These are phyloP conservation scores for Lepidochrysops patricia DNA, from an alignment of 2,888 invertebrate genomes.

Conservation along the genomic window DNA sequence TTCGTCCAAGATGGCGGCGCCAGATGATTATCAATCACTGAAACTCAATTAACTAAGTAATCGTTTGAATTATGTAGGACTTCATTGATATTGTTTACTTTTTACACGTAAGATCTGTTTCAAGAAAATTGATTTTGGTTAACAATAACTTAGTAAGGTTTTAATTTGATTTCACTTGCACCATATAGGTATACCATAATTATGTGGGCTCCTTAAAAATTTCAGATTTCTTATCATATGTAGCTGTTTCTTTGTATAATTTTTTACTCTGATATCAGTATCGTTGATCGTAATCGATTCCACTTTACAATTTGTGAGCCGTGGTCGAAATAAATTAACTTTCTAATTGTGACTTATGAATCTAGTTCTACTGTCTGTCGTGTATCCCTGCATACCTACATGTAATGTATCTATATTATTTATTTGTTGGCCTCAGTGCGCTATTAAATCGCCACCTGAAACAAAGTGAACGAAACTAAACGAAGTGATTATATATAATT, in stretches of 20 bases:
- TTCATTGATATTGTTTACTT: not conserved
- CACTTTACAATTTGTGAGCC: not conserved
- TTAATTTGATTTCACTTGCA: no score
- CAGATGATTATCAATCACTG: constrained; percentile 4
- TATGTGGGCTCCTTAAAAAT: no score
- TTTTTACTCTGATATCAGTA: not conserved
- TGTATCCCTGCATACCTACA: not conserved
- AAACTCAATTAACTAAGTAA: not conserved
- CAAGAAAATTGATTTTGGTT: no score
- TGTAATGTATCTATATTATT: no score
- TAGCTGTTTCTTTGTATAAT: no score
- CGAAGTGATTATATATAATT: no score
- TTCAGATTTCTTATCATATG: no score
- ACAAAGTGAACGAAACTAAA: not conserved
- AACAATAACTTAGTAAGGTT: no score
- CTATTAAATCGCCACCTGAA: not conserved
- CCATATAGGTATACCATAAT: no score
- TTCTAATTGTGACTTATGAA: not conserved
- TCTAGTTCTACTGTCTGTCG: no score
- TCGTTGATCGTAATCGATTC: not conserved
- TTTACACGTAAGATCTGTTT: not conserved
- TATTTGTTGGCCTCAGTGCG: not conserved
- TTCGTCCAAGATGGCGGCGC: constrained; percentile 36
- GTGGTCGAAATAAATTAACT: not conserved
- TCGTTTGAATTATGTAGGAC: not conserved